Evolutionary conservation across 2,113 vertebrate species (phyloP), one percentile per base, ranked within the genome.

Genomic region (Platichthys stellatus): DNA sequence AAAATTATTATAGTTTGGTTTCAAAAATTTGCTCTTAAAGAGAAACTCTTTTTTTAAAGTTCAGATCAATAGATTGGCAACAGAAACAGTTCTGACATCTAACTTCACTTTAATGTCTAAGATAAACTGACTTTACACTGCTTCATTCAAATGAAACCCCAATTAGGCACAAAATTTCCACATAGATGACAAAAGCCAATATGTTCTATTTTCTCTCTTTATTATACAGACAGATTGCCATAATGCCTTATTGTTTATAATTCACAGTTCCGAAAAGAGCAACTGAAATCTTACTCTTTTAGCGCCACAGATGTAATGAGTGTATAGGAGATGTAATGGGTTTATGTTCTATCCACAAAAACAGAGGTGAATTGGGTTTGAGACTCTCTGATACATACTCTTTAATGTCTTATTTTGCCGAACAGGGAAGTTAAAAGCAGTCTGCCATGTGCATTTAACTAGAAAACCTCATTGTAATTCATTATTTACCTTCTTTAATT

Each of bases 381-480:
- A 47, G 59, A 12, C 18, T 24, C 18, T 24, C 9, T 53, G 51
- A 23, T 53, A 11, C 31, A 20, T 21, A 12, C 61, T n/a, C 10
- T 20, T 21, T 28, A 24, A 35, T 43, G 43, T 13, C 66, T 26
- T 40, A 23, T 47, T 53, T 63, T 63, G 40, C 43, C 53, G 47
- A 18, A 57, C n/a, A 31, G 45, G 35, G n/a, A 57, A 21, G 66
- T 59, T 71, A 72, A 75, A 78, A 66, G 51, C 26, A 40, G 59
- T 14, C 26, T 61, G 60, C 18, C 58, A 38, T 45, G 40, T 65
- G 54, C 54, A 51, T 53, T 65, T 43, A 74, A 38, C 66, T 40
- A 68, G 14, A 71, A 21, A 20, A 17, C 9, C 83, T 81, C 49
- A 65, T 63, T 84, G 74, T 56, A 75, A 84, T 80, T 80, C 75